Evolutionary conservation across 37 sponge, comb jelly and placozoan genomes (phyloP).

Genomic region (Beroe ovata): DNA sequence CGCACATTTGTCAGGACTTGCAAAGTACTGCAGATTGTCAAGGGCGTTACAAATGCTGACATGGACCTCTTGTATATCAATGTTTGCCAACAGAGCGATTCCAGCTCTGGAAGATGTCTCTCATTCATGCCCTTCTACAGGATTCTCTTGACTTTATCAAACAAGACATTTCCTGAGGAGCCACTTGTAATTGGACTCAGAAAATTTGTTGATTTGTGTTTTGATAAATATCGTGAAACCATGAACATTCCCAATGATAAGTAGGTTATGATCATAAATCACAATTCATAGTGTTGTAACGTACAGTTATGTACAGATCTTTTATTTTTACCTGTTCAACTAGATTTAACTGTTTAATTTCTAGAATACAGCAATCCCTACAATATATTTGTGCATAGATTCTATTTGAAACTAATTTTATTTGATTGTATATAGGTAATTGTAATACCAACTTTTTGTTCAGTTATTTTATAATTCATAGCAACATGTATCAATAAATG

Average conservation of each 20-base stretch:
- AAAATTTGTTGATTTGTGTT: slow-evolving; percentile 19
- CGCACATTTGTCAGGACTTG: slow-evolving; percentile 26
- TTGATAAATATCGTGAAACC: neutral
- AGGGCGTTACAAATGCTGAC: slow-evolving; percentile 32
- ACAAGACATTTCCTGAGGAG: slow-evolving; percentile 5
- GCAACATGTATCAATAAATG: too few relatives aligned
- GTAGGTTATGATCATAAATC: too few relatives aligned
- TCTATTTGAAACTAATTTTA: too few relatives aligned
- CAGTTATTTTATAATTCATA: too few relatives aligned
- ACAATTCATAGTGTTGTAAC: too few relatives aligned
- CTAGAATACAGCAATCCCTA: too few relatives aligned
- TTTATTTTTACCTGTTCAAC: too few relatives aligned
- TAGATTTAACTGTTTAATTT: too few relatives aligned
- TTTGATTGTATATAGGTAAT: too few relatives aligned
- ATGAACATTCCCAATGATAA: neutral
- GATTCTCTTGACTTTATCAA: slow-evolving; percentile 1
- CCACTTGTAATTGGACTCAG: neutral
- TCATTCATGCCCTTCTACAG: slow-evolving; percentile 50
- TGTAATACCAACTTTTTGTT: too few relatives aligned
- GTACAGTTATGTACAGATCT: too few relatives aligned
- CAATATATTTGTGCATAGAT: too few relatives aligned
- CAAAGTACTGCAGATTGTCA: neutral
- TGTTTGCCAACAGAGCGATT: slow-evolving; percentile 24
- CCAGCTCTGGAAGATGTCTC: neutral
- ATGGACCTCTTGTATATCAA: slow-evolving; percentile 39